Conservation (phyloP, 2,113 vertebrate genomes). For the Triplophysa siluroides region DNA sequence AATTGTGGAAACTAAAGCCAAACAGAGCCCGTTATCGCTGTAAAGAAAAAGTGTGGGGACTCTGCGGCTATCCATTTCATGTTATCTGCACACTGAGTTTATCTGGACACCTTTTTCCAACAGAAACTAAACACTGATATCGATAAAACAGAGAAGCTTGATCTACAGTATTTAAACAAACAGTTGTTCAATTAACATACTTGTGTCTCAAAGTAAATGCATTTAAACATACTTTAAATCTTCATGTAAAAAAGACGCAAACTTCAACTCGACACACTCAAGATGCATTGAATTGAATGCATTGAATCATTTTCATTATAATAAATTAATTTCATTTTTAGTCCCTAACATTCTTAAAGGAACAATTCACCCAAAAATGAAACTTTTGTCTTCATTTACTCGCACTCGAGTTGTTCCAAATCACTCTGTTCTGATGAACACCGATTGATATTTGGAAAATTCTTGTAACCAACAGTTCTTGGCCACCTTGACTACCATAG, state of each 20-base stretch:
- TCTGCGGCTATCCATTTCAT: slow-evolving; percentile 34
- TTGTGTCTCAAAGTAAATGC: not conserved
- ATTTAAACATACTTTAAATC: not conserved
- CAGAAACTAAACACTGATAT: not conserved
- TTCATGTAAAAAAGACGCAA: not conserved
- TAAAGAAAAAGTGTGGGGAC: slow-evolving; percentile 44
- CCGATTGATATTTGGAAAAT: no score
- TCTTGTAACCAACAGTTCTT: no score
- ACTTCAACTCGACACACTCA: no score
- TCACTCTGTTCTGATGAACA: no score
- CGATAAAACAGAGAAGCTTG: not conserved
- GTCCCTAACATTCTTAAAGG: no score
- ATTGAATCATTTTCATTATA: no score
- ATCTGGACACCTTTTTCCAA: slow-evolving; percentile 3
- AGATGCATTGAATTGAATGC: no score
- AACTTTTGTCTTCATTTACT: no score
- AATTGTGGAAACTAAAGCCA: slow-evolving; percentile 27
- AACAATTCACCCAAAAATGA: no score
- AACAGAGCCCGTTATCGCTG: slow-evolving; percentile 54
- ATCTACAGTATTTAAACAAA: not conserved
- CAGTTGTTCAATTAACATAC: not conserved
- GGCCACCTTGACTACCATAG: no score
- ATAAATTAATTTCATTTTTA: no score
- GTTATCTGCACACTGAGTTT: slow-evolving; percentile 42
- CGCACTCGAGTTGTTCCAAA: no score